Base-by-base conservation (phyloP, 2,888 invertebrate species). In the Mythimna ferrago region DNA sequence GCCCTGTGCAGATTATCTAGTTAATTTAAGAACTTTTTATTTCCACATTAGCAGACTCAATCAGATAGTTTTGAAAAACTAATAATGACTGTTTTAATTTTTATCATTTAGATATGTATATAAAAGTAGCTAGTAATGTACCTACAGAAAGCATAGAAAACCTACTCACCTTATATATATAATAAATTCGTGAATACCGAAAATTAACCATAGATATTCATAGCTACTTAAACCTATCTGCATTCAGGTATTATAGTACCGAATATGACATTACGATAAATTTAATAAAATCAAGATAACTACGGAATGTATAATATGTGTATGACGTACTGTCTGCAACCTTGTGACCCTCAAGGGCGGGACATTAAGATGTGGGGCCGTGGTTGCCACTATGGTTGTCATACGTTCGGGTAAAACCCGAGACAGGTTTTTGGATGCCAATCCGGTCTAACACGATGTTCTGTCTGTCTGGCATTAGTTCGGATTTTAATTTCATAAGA, bases 301-400 rank as follows among this genome's bases (percentile, higher is more conserved):
- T 26, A 54, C 6, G 44, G 81, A 81, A 76, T 81, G 72, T 76
- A 76, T 66, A 83, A 71, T 69, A 76, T 83, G 65, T 63, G 81
- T 82, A 84, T 81, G 82, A 84, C 86, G 82, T 83, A 66, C 54
- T 71, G 84, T 86, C 81, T 80, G 68, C 72, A 78, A 85, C 90
- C 88, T 89, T 88, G 89, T 70, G 68, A 54, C 64, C 32, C 61
- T 41, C 82, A 88, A 88, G 89, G 89, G 6, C 56, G 68, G 72
- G 76, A 83, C 82, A 83, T 87, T 85, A 85, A 88, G 89, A 88
- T 88, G 70, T 81, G 70, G 66, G 16, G 70, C 72, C 65, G 76
- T 79, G 71, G 32, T 21, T 41, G 61, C 21, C 21, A 21, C 41
- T 41, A 61, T 21, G 61, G 41, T 41, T 61, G 61, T 14, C 41